Base-by-base conservation (phyloP, 2,888 invertebrate species). In the Lepidochrysops patricia region DNA sequence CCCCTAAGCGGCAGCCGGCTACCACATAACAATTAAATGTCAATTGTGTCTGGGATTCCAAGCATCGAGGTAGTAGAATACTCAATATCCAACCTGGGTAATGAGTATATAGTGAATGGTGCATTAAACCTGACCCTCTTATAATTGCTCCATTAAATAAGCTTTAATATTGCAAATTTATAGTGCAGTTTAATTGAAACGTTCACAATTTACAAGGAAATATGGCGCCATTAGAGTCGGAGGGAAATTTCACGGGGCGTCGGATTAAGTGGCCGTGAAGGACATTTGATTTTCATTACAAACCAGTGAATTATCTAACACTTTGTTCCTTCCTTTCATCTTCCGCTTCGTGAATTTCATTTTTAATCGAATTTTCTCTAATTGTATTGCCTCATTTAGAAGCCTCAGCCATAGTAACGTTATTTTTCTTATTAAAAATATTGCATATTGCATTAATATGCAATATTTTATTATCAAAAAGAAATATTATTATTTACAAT, bases 221-320 rank as follows among this genome's bases (percentile, higher is more conserved):
- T 57, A 63, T 58, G 29, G 52, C 60, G 57, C 32, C 54, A 54
- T 54, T 54, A 54, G 15, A 60, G 60, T 60, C 43, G 37, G 57
- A 60, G 54, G 57, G 43, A 56, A 63, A 63, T 59, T 58, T 54
- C 29, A 52, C 43, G 32, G 34, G 49, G 49, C 19, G 34, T 34
- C 54, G 57, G 61, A 61, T 60, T 63, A 63, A 60, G 57, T 63
- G 49, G 60, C 61, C 59, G 59, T 29, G 60, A 63, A 58, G 59
- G 61, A 57, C 57, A 59, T 61, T 59, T 59, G 61, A 61, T 60
- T 63, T 59, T 48, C 61, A 58, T 63, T 63, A 57, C 59, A 50
- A 57, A 37, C 43, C 57, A 59, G 56, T 61, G 23, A 61, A 57
- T 54, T 29, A 54, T 54, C 29, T 29, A 19, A 54, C 54, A 29